phyloP scores from a whole-genome alignment of 2,888 invertebrate species.

The Agrotis clavis region DNA sequence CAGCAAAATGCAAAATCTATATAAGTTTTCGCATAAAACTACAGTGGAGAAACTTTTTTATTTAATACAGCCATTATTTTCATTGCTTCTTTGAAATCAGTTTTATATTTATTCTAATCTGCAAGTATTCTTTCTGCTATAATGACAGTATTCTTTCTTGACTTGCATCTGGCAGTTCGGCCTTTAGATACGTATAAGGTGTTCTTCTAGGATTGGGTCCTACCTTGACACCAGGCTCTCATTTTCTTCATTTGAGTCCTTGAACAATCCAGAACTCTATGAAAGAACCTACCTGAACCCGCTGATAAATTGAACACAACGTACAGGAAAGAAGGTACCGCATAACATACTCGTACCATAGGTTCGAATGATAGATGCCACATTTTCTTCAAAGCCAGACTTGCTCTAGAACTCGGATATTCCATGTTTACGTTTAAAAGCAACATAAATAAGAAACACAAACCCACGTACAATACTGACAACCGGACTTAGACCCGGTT shows the following conservation, averaged over 20 bases:
- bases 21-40: conserved; percentile 39
- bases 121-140: background rate
- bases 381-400: background rate
- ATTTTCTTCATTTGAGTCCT: background rate
- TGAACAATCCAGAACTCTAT: background rate
- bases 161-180: background rate
- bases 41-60: conserved; percentile 28
- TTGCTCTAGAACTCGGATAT: too few relatives aligned
- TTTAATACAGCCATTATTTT: conserved; percentile 18
- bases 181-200: background rate
- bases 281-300: background rate
- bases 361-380: background rate
- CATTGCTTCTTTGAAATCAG: background rate
- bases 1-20: conserved; percentile 16
- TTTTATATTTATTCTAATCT: conserved; percentile 9
- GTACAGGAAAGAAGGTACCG: background rate
- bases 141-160: background rate
- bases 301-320: background rate
- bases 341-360: background rate
- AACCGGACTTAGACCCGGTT: too few relatives aligned
- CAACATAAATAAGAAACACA: too few relatives aligned
- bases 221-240: background rate
- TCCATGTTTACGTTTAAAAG: too few relatives aligned
- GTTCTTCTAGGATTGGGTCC: background rate
- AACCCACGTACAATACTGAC: too few relatives aligned